Percentiles rank a stretch among this genome's conserved stretches.
phyloP scores from a whole-genome alignment of 2,888 invertebrate genomes.

The Acleris cristana region DNA sequence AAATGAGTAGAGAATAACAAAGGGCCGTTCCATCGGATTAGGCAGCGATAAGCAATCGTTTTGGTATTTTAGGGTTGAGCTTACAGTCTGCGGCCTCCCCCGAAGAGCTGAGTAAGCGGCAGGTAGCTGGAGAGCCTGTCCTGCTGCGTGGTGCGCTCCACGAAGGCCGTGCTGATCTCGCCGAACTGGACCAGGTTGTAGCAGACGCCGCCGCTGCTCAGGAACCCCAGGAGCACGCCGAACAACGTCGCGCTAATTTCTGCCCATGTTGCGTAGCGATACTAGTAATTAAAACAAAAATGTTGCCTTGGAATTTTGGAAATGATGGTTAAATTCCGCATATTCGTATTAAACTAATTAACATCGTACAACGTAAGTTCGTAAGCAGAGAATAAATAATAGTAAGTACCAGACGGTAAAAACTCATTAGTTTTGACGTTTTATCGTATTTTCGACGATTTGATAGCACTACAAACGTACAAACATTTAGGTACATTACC shows the following conservation, averaged over 20 bases:
- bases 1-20: too few species aligned
- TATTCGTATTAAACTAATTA: too few species aligned
- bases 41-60: background rate
- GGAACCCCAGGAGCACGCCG: constrained; percentile 37
- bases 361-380: too few species aligned
- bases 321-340: background rate
- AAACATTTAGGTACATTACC: too few species aligned
- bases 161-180: constrained; percentile 73
- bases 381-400: too few species aligned
- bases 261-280: constrained; percentile 37
- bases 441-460: too few species aligned
- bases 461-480: too few species aligned
- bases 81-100: constrained; percentile 39
- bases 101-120: constrained; percentile 35
- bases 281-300: constrained; percentile 9
- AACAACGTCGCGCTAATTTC: constrained; percentile 33
- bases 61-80: constrained; percentile 4
- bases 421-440: too few species aligned
- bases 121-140: constrained; percentile 30
- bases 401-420: too few species aligned
- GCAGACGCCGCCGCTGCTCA: constrained; percentile 54
- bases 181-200: constrained; percentile 77
- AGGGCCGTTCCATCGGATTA: too few species aligned
- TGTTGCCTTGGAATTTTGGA: background rate
- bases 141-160: constrained; percentile 50